phyloP scores from a whole-genome alignment of 2,888 invertebrate genomes.

The Tiliacea citrago region DNA sequence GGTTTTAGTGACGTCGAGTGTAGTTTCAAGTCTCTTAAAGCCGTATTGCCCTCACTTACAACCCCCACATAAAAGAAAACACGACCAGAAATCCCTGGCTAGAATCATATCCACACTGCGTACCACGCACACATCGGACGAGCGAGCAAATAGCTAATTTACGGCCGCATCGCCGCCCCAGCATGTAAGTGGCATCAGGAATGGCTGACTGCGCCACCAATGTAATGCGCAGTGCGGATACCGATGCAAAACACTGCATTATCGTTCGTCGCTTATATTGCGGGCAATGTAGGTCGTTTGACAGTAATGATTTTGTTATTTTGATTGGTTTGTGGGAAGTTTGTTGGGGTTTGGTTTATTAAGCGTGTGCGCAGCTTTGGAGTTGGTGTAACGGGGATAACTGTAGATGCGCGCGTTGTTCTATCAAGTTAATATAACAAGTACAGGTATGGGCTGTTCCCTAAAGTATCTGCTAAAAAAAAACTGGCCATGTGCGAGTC shows the following conservation, averaged over 20 bases:
- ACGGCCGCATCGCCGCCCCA: constrained; percentile 46
- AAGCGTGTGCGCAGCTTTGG: constrained; percentile 38
- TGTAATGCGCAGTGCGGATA: constrained; percentile 76
- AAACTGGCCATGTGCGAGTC: no score
- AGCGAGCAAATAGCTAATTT: constrained; percentile 54
- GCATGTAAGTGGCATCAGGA: constrained; percentile 58
- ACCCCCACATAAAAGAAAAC: constrained; percentile 2
- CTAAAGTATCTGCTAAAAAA: background rate
- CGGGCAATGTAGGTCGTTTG: constrained; percentile 40
- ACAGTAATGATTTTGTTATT: constrained; percentile 22
- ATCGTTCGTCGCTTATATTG: constrained; percentile 59
- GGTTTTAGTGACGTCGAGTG: no score
- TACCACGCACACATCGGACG: constrained; percentile 36
- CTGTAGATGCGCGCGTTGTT: background rate
- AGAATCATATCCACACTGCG: constrained; percentile 23
- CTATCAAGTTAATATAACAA: background rate
- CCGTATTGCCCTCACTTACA: background rate
- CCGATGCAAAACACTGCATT: constrained; percentile 73
- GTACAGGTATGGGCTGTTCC: background rate
- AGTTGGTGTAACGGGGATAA: background rate
- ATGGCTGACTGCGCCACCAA: constrained; percentile 61
- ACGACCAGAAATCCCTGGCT: constrained; percentile 6
- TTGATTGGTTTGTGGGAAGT: background rate
- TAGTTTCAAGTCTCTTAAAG: background rate
- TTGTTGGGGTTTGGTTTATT: background rate